Evolutionary conservation across 92 coral and sea anemone species (phyloP), one percentile per base, ranked within the genome.

Genomic region (Paramuricea clavata): DNA sequence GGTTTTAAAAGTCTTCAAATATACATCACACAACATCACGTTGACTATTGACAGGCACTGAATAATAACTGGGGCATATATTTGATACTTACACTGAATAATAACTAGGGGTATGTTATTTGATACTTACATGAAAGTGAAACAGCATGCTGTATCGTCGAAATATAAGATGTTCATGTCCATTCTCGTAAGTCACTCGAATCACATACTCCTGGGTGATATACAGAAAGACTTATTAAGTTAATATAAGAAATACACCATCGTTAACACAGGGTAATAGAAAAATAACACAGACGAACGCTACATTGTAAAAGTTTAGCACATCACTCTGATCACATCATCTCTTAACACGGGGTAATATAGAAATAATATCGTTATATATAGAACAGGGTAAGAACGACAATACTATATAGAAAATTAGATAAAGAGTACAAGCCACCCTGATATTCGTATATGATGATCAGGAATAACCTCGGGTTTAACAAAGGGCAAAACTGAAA

Each of bases 121-220:
- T n/a, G n/a, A 10, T 35, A 28, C 91, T 91, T 85, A 96, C 99
- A 94, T 93, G 95, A 30, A 96, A 76, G 67, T 96, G 98, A 76
- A 96, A 96, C 85, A 96, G 90, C 99, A 96, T 96, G 86, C 98
- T 94, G 81, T 96, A 96, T 23, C 98, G 94, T 31, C 99, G 94
- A 39, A 93, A 93, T 84, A 96, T 91, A 19, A 83, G 84, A 86
- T 88, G 90, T 60, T 91, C 89, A 70, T 89, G 88, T 21, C 93
- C 98, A 78, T 94, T 89, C 1, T 92, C 80, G 94, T 98, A 96
- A 25, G 75, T 91, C 8, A 96, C 90, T 70, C 74, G 89, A 30
- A 96, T 74, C 49, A 93, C 92, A 33, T 93, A 96, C 69, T 96
- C 99, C 99, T 96, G 33, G 4, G 49, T 30, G 17, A 7, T 50